Percentiles rank a stretch among this genome's conserved stretches.
Evolutionary conservation across 2,797 vertebrate genomes (phyloP).

Genomic region (Acipenser transmontanus): DNA sequence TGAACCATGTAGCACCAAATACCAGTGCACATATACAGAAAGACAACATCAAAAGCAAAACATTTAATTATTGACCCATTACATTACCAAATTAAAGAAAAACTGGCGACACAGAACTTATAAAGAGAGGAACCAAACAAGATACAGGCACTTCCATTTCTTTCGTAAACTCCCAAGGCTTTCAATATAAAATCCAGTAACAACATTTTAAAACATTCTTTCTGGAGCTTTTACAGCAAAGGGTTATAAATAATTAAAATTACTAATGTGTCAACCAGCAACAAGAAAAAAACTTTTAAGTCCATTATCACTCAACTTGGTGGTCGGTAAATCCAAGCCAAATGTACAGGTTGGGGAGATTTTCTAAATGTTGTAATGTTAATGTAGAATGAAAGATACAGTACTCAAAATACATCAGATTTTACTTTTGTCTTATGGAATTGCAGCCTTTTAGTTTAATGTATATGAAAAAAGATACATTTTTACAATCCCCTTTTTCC

Average conservation of each 20-base stretch:
- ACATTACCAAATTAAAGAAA: slow-evolving; percentile 8
- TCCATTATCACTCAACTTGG: neutral
- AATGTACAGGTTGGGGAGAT: no score
- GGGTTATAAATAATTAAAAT: neutral
- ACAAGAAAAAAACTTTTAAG: neutral
- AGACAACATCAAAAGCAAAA: slow-evolving; percentile 26
- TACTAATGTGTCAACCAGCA: slow-evolving; percentile 15
- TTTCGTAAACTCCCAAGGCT: neutral
- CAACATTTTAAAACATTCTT: no score
- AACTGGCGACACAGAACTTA: slow-evolving; percentile 19
- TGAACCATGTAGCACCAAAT: slow-evolving; percentile 29
- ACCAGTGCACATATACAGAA: slow-evolving; percentile 19
- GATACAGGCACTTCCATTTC: slow-evolving; percentile 36
- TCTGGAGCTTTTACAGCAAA: no score
- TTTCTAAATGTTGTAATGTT: no score
- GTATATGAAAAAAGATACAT: no score
- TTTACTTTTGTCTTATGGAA: no score
- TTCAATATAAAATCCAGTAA: no score
- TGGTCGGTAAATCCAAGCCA: no score
- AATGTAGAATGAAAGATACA: no score
- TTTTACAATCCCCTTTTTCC: no score
- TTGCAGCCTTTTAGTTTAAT: no score
- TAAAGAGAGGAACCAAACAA: slow-evolving; percentile 12
- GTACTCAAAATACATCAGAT: no score
- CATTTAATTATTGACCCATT: slow-evolving; percentile 1